Evolutionary conservation across 2,113 vertebrate genomes (phyloP).

Genomic region (Orientallactaga bullata): DNA sequence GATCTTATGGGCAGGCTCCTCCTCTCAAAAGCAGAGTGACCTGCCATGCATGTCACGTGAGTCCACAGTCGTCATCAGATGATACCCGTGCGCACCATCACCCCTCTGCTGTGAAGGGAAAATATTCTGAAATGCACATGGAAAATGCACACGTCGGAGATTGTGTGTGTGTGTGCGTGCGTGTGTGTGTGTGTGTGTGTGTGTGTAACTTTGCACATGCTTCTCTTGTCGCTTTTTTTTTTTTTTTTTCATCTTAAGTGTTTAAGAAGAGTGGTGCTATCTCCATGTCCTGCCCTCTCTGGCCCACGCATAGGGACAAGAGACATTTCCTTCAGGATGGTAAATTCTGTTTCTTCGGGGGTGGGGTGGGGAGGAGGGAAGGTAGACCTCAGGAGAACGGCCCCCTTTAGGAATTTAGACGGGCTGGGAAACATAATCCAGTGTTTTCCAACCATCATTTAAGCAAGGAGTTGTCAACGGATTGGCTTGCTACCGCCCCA

Average conservation of each 20-base stretch:
- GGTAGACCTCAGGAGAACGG: neutral
- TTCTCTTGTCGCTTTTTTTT: slow-evolving; percentile 42
- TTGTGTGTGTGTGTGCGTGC: too few relatives aligned
- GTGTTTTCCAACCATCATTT: slow-evolving; percentile 76
- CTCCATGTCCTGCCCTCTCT: slow-evolving; percentile 71
- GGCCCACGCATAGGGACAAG: neutral
- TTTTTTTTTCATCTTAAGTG: neutral
- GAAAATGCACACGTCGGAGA: neutral
- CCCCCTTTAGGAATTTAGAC: slow-evolving; percentile 65
- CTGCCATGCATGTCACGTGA: neutral
- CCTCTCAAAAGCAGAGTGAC: neutral
- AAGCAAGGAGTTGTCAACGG: slow-evolving; percentile 68
- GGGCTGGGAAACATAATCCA: slow-evolving; percentile 71
- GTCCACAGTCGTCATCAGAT: neutral
- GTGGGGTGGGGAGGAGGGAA: neutral
- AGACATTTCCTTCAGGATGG: slow-evolving; percentile 54
- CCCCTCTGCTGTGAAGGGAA: neutral
- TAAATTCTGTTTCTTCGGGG: slow-evolving; percentile 62
- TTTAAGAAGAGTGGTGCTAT: slow-evolving; percentile 61
- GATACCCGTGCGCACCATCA: neutral
- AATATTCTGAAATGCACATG: neutral
- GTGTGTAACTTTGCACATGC: slow-evolving; percentile 4
- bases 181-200: too few relatives aligned
- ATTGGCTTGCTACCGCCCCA: slow-evolving; percentile 6
- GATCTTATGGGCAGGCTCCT: neutral